Conservation (phyloP, 2,888 invertebrate species). For the Drosophila mimica region DNA sequence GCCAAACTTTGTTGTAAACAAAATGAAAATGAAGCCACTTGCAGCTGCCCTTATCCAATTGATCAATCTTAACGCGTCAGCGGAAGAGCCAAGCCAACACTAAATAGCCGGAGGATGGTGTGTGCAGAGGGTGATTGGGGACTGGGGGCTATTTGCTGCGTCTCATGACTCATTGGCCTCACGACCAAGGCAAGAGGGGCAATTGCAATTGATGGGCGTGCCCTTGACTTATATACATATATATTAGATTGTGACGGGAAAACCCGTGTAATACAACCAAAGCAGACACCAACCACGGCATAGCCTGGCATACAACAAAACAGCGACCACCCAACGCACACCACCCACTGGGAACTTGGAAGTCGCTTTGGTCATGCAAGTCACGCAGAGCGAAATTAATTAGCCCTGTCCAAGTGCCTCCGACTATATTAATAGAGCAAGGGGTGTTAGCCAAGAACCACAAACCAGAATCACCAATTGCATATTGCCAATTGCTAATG, state of each 20-base stretch:
- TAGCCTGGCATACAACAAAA: neutral
- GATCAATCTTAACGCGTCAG: constrained; percentile 34
- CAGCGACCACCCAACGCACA: neutral
- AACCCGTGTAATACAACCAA: neutral
- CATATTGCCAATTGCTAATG: neutral
- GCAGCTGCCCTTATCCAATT: constrained; percentile 23
- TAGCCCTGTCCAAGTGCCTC: constrained; percentile 57
- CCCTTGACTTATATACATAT: constrained; percentile 12
- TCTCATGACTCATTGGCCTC: constrained; percentile 11
- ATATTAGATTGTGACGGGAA: neutral
- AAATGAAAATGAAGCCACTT: constrained; percentile 12
- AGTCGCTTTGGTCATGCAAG: constrained; percentile 61
- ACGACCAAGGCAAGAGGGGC: neutral
- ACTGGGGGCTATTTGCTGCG: neutral
- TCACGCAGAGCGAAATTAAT: constrained; percentile 73
- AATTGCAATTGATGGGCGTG: constrained; percentile 16
- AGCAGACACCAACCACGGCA: constrained; percentile 1
- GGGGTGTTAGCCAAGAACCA: constrained; percentile 9
- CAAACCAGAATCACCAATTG: neutral
- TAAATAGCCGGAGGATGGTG: neutral
- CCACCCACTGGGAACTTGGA: constrained; percentile 9
- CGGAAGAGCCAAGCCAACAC: neutral
- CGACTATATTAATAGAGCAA: constrained; percentile 26
- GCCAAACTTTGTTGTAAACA: neutral
- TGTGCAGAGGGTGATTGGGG: neutral